Evolutionary conservation across 2,888 invertebrate species (phyloP).

Genomic region (Atrina japonica): DNA sequence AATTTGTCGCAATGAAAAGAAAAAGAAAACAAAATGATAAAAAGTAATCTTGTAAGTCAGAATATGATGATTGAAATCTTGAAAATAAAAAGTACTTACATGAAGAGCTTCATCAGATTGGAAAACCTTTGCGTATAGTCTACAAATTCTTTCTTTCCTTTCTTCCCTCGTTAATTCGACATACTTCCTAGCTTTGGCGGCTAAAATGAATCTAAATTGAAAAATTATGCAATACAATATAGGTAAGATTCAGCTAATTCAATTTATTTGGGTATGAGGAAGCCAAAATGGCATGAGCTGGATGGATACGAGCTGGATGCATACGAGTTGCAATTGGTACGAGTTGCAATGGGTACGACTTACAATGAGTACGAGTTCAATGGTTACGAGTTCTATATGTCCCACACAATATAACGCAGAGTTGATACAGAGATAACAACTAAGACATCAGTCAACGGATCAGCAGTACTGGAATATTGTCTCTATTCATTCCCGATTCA

Average conservation of each 20-base stretch:
- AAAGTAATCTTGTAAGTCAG: neutral
- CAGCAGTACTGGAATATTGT: too few relatives aligned
- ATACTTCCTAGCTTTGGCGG: slow-evolving; percentile 68
- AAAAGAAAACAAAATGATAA: neutral
- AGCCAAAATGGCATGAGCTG: too few relatives aligned
- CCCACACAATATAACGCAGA: too few relatives aligned
- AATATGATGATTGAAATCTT: neutral
- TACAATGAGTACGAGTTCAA: too few relatives aligned
- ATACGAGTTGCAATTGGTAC: too few relatives aligned
- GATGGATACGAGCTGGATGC: neutral
- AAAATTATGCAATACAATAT: slow-evolving; percentile 12
- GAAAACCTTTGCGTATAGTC: slow-evolving; percentile 70
- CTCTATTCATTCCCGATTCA: too few relatives aligned
- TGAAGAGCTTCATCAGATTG: slow-evolving; percentile 66
- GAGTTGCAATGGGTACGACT: too few relatives aligned
- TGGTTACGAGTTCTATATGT: too few relatives aligned
- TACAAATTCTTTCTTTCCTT: slow-evolving; percentile 59
- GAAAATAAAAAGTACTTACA: slow-evolving; percentile 51
- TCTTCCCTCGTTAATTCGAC: slow-evolving; percentile 62
- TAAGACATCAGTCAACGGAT: too few relatives aligned
- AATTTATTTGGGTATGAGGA: neutral
- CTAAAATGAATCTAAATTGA: slow-evolving; percentile 74
- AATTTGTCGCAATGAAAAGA: neutral
- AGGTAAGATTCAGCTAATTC: neutral
- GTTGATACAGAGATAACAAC: too few relatives aligned